Percentiles rank a stretch among this genome's conserved stretches.
phyloP scores from a whole-genome alignment of 2,113 vertebrate genomes.

The Nothobranchius furzeri region DNA sequence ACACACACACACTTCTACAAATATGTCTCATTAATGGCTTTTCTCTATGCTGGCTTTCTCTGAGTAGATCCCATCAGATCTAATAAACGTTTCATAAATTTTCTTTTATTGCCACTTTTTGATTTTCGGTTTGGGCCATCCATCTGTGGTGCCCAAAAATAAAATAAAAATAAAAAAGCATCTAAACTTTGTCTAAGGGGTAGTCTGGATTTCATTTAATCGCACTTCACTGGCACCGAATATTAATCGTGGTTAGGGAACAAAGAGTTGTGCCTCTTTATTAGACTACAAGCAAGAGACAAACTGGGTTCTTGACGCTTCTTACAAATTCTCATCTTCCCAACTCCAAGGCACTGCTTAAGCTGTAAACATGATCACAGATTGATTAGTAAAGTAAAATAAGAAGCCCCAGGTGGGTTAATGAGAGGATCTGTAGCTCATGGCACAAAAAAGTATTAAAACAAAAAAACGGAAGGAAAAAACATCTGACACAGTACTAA shows the following conservation, averaged over 20 bases:
- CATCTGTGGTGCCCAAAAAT: conserved; percentile 32
- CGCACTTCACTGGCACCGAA: conserved; percentile 75
- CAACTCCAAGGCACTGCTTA: conserved; percentile 82
- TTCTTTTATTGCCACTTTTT: conserved; percentile 53
- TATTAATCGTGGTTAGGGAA: conserved; percentile 34
- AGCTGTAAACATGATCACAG: conserved; percentile 79
- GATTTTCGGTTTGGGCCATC: conserved; percentile 16
- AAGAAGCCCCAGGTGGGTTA: conserved; percentile 34
- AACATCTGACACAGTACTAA: conserved; percentile 48
- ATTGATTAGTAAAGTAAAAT: conserved; percentile 53
- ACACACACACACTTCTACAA: conserved; percentile 27
- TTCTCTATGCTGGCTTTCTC: conserved; percentile 58
- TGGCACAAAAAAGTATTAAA: conserved; percentile 51
- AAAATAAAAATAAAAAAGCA: conserved; percentile 44
- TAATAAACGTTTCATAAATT: conserved; percentile 1
- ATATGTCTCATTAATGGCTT: conserved; percentile 68
- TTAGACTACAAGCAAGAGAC: conserved; percentile 43
- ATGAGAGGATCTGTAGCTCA: conserved; percentile 36
- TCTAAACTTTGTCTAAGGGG: conserved; percentile 33
- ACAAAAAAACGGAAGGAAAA: conserved; percentile 26
- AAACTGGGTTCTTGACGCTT: conserved; percentile 20
- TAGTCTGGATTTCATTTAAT: conserved; percentile 68
- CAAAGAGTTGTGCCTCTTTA: conserved; percentile 29
- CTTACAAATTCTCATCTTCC: conserved; percentile 45
- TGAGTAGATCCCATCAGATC: conserved; percentile 25